Evolutionary conservation across 2,888 invertebrate species (phyloP), one percentile per base, ranked within the genome.

Genomic region (Plemyria rubiginata): DNA sequence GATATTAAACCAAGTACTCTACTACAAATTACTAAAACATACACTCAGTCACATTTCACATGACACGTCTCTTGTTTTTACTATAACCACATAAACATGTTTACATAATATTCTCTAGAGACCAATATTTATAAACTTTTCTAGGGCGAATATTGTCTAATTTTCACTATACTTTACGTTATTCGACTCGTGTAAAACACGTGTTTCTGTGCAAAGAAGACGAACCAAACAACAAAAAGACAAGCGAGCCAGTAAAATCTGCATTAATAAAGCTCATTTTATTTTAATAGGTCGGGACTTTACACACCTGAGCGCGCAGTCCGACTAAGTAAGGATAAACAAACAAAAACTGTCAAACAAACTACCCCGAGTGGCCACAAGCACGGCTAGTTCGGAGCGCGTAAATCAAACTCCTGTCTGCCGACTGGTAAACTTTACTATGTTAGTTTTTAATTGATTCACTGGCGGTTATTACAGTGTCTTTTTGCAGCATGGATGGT

Each of bases 401-500:
- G 77, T 84, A 84, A 84, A 85, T 85, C 82, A 84, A 76, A 72
- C 74, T 70, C 70, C 66, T 63, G 66, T 69, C 71, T 61, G 70
- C 72, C 72, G 70, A 72, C 74, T 70, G 68, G 60, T 62, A 54
- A 81, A 84, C 79, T 80, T 84, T 75, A 66, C 76, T 76, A 67
- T 70, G 72, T 74, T 78, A 81, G 79, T 81, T 84, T 82, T 84
- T 84, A 84, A 85, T 83, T 83, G 81, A 85, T 81, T 70, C 66
- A 55, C 58, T 64, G 54, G 53, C 54, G 49, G 66, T 67, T 68
- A 65, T 77, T 68, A 66, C 62, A 66, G 65, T 68, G 67, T 60
- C 55, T 67, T 69, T 60, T 64, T 64, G 60, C 56, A 43, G 49
- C 43, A 9, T 51, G 41, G 15, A 54, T 60, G 52, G 62, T 43